Evolutionary conservation across 1,140 invertebrate genomes (phyloP).

Genomic region (Diplogasteroides magnus): DNA sequence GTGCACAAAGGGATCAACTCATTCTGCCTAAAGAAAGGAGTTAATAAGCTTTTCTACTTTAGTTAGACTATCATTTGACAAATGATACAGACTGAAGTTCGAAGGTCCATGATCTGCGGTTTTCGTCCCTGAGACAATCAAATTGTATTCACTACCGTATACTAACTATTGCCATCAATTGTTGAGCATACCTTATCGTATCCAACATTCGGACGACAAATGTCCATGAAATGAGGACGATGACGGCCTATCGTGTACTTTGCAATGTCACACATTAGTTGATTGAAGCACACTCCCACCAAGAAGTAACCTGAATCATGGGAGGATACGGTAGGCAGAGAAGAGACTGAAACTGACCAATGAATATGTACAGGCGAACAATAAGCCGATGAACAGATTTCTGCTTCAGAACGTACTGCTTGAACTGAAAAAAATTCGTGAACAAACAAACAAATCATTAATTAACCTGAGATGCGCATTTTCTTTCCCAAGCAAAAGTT

Average conservation of each 20-base stretch:
- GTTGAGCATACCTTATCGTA: conserved; percentile 35
- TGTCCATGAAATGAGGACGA: conserved; percentile 79
- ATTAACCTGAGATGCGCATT: conserved; percentile 22
- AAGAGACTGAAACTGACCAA: conserved; percentile 32
- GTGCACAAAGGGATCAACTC: too few relatives aligned
- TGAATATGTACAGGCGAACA: conserved; percentile 50
- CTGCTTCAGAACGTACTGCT: conserved; percentile 5
- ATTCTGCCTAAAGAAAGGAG: too few relatives aligned
- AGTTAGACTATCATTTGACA: too few relatives aligned
- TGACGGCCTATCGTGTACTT: conserved; percentile 85
- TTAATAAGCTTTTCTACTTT: too few relatives aligned
- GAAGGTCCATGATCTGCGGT: too few relatives aligned
- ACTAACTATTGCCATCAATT: not conserved
- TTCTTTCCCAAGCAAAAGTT: conserved; percentile 45
- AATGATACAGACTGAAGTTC: too few relatives aligned
- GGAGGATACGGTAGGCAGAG: conserved; percentile 16
- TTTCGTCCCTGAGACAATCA: too few relatives aligned
- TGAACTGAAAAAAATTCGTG: not conserved
- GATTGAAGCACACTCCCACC: conserved; percentile 54
- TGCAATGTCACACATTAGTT: conserved; percentile 63
- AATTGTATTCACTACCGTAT: not conserved
- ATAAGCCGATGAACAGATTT: conserved; percentile 45
- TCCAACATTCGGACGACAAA: conserved; percentile 59
- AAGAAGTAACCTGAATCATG: conserved; percentile 54
- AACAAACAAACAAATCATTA: not conserved